A percentile compares a stretch with the other conserved stretches of the same genome.
Conservation (phyloP, 2,797 vertebrate genomes). For the Malacoctenus gilli region DNA sequence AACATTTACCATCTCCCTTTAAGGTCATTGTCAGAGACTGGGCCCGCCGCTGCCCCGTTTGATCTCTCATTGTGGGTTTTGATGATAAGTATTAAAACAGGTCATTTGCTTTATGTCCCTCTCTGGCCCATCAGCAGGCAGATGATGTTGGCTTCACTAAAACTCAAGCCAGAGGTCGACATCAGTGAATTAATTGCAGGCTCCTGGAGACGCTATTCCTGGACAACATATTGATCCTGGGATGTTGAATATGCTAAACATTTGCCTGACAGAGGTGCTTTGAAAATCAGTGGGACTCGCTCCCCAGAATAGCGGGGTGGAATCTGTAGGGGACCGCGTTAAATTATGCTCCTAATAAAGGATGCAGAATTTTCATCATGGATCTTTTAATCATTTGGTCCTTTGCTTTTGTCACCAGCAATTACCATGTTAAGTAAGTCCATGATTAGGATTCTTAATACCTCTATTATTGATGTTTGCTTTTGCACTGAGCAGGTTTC, state of each 20-base stretch:
- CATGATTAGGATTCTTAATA: constrained; percentile 65
- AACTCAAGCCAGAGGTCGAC: constrained; percentile 74
- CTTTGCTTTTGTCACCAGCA: constrained; percentile 51
- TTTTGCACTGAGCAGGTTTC: constrained; percentile 48
- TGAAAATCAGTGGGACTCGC: constrained; percentile 44
- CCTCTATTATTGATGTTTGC: constrained; percentile 66
- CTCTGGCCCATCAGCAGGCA: constrained; percentile 62
- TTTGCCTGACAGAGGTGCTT: constrained; percentile 56
- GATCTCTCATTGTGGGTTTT: constrained; percentile 60
- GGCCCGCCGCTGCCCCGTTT: constrained; percentile 53
- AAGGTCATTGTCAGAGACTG: constrained; percentile 57
- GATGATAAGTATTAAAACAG: constrained; percentile 62
- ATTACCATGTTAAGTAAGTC: constrained; percentile 65
- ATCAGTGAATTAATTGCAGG: constrained; percentile 71
- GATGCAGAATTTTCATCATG: constrained; percentile 38
- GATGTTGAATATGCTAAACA: constrained; percentile 77
- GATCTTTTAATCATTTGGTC: constrained; percentile 42
- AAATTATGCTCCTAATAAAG: constrained; percentile 39
- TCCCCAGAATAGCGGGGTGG: constrained; percentile 47
- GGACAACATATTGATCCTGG: constrained; percentile 73
- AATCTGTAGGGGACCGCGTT: constrained; percentile 22
- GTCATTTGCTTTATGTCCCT: constrained; percentile 59
- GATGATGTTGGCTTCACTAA: constrained; percentile 67
- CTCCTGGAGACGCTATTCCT: constrained; percentile 49
- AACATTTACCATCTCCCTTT: constrained; percentile 47